These are phyloP conservation scores for Drosophila kikkawai DNA, from an alignment of 1,140 invertebrate genomes.

Conservation along the genomic window DNA sequence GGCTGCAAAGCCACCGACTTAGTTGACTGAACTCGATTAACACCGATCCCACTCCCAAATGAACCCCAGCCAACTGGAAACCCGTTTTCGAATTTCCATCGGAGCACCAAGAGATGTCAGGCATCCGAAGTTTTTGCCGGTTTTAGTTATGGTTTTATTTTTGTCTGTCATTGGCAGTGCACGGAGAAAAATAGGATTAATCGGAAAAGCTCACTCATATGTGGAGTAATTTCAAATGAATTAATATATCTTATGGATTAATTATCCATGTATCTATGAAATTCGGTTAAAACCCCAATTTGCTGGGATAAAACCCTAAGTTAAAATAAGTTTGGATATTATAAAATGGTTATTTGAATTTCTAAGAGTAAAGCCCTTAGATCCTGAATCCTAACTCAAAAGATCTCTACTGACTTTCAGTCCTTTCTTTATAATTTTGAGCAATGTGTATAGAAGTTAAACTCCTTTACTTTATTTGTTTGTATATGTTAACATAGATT, in stretches of 20 bases:
- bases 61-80: slow-evolving; percentile 28
- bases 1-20: slow-evolving; percentile 17
- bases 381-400: neutral
- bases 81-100: slow-evolving; percentile 39
- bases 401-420: too few relatives aligned
- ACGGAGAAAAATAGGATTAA: neutral
- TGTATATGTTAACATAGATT: too few relatives aligned
- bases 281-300: neutral
- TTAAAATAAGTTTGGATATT: neutral
- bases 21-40: slow-evolving; percentile 41
- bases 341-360: neutral
- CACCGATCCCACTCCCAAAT: slow-evolving; percentile 24
- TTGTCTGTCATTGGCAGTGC: slow-evolving; percentile 20
- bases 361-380: neutral
- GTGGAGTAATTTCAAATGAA: neutral
- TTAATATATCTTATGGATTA: too few relatives aligned
- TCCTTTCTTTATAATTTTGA: neutral
- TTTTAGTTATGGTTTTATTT: slow-evolving; percentile 17
- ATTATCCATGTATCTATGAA: neutral
- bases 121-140: slow-evolving; percentile 20
- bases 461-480: too few relatives aligned
- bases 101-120: slow-evolving; percentile 16
- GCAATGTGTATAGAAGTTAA: neutral
- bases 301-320: neutral
- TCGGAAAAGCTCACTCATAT: neutral